Evolutionary conservation across 2,797 vertebrate species (phyloP).

Genomic region (Semaprochilodus insignis): DNA sequence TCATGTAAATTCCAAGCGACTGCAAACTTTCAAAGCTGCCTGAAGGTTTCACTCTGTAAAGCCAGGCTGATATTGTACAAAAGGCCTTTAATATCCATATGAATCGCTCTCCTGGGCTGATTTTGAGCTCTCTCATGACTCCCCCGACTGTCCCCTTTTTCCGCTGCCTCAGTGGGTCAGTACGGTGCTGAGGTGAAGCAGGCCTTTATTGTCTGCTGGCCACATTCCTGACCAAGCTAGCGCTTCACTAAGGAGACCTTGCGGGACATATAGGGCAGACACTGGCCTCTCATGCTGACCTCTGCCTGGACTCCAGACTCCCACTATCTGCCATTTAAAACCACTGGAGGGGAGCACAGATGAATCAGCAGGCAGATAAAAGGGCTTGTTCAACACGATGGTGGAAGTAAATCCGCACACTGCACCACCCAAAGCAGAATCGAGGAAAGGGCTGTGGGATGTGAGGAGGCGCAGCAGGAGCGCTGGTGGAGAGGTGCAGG

Average conservation of each 20-base stretch:
- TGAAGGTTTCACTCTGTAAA: background rate
- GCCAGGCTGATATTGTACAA: constrained; percentile 7
- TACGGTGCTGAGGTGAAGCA: constrained; percentile 64
- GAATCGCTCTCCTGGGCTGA: background rate
- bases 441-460: constrained; percentile 37
- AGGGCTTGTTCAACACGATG: constrained; percentile 53
- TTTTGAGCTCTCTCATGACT: constrained; percentile 5
- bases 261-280: constrained; percentile 43
- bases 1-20: background rate
- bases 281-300: constrained; percentile 57
- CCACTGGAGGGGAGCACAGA: constrained; percentile 64
- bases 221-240: constrained; percentile 74
- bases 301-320: constrained; percentile 61
- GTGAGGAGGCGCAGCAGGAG: background rate
- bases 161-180: constrained; percentile 50
- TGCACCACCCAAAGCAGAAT: constrained; percentile 34
- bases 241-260: constrained; percentile 77
- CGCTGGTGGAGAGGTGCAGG: constrained; percentile 7
- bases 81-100: constrained; percentile 33
- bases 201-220: constrained; percentile 70
- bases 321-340: constrained; percentile 65
- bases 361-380: constrained; percentile 61
- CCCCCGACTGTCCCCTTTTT: constrained; percentile 35
- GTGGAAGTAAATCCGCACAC: constrained; percentile 36
- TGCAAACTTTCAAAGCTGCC: background rate